phyloP scores from a whole-genome alignment of 2,888 invertebrate genomes.

The Netelia virgata region DNA sequence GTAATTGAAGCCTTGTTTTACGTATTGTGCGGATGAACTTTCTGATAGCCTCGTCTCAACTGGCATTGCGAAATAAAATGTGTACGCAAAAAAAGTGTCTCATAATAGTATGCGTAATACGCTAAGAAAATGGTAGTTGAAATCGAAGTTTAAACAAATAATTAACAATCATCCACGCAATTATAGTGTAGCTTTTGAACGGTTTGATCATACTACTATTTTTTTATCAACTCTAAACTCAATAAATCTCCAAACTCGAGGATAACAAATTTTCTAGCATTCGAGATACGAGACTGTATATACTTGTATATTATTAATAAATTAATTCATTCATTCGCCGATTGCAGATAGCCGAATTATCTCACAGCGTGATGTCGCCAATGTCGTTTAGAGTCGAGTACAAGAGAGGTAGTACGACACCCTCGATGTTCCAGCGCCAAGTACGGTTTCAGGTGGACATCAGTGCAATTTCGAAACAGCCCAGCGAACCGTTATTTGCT shows the following conservation, averaged over 20 bases:
- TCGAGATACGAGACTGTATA: no score
- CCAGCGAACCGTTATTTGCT: slow-evolving; percentile 93
- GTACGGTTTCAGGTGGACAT: slow-evolving; percentile 97
- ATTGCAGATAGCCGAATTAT: slow-evolving; percentile 95
- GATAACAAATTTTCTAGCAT: no score
- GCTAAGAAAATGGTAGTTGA: no score
- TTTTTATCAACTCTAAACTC: no score
- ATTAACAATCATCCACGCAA: no score
- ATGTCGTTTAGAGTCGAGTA: slow-evolving; percentile 99
- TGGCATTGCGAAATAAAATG: no score
- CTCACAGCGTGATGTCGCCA: slow-evolving; percentile 99
- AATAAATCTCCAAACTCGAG: no score
- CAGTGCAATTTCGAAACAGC: slow-evolving; percentile 93
- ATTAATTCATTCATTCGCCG: slow-evolving; percentile 52
- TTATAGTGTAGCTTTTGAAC: no score
- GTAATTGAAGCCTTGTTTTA: neutral
- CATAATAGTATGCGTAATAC: no score
- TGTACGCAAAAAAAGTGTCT: no score
- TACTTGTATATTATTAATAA: neutral
- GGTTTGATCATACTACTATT: no score
- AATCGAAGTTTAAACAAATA: no score
- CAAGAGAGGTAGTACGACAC: slow-evolving; percentile 96
- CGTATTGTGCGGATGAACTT: slow-evolving; percentile 7
- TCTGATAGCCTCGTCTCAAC: neutral
- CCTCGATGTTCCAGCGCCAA: slow-evolving; percentile 98